A percentile compares a stretch with the other conserved stretches of the same genome.
Evolutionary conservation across 2,888 invertebrate species (phyloP).

Genomic region (Drosophila cyrtoloma): DNA sequence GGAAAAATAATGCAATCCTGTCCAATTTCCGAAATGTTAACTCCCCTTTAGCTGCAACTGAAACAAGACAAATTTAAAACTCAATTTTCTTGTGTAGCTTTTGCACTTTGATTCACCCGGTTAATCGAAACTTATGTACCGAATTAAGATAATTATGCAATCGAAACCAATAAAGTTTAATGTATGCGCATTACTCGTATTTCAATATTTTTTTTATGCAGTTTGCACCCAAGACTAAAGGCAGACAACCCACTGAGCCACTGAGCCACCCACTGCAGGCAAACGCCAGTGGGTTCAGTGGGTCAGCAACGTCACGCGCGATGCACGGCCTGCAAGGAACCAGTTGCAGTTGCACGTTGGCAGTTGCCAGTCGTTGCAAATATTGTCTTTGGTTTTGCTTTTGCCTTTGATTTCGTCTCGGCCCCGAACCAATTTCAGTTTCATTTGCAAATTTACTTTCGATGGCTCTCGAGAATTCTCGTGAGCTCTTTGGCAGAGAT

Average conservation of each 20-base stretch:
- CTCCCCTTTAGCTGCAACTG: background rate
- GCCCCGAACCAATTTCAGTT: slow-evolving; percentile 66
- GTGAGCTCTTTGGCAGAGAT: slow-evolving; percentile 18
- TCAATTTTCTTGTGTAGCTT: slow-evolving; percentile 14
- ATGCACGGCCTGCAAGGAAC: slow-evolving; percentile 51
- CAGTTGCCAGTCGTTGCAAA: slow-evolving; percentile 37
- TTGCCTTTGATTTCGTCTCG: slow-evolving; percentile 9
- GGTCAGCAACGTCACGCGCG: slow-evolving; percentile 78
- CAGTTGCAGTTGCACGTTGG: slow-evolving; percentile 55
- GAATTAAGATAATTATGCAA: slow-evolving; percentile 72
- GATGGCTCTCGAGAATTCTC: slow-evolving; percentile 32
- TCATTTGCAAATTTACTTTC: slow-evolving; percentile 74
- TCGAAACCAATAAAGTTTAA: slow-evolving; percentile 77
- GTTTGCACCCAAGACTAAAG: slow-evolving; percentile 70
- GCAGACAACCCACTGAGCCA: slow-evolving; percentile 44
- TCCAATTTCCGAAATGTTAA: background rate
- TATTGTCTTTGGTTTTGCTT: slow-evolving; percentile 17
- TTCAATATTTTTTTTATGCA: slow-evolving; percentile 66
- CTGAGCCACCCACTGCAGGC: slow-evolving; percentile 60
- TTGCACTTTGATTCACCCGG: slow-evolving; percentile 38
- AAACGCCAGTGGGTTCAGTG: slow-evolving; percentile 67
- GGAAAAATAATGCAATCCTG: background rate
- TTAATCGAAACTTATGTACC: slow-evolving; percentile 57
- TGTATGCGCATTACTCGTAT: slow-evolving; percentile 61
- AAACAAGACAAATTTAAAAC: slow-evolving; percentile 5